Percentiles rank a stretch among this genome's conserved stretches.
phyloP scores from a whole-genome alignment of 1,140 invertebrate genomes.

The Protaetia brevitarsis region DNA sequence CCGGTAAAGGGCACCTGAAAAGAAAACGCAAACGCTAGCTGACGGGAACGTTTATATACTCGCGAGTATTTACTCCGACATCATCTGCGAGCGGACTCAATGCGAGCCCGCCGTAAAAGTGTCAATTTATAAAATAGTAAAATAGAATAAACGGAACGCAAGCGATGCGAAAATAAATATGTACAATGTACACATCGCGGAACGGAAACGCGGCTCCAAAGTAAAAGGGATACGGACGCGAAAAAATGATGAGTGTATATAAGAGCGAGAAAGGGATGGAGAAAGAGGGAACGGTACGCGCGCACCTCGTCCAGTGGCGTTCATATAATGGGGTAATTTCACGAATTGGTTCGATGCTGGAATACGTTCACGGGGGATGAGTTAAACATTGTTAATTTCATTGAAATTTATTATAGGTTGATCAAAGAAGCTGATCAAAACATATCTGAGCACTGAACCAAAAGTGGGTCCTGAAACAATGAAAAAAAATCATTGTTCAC shows the following conservation, averaged over 20 bases:
- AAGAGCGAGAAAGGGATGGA: neutral
- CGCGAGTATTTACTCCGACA: neutral
- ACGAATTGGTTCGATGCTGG: too few species aligned
- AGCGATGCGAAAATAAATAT: conserved; percentile 1
- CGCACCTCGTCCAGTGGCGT: neutral
- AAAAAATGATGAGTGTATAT: neutral
- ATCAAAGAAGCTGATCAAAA: too few species aligned
- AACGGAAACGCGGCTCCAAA: neutral
- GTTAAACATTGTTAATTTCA: too few species aligned
- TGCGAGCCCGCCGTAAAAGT: neutral
- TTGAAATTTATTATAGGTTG: too few species aligned
- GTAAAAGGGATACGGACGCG: neutral
- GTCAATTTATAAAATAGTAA: conserved; percentile 6
- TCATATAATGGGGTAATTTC: too few species aligned
- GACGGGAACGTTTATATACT: neutral
- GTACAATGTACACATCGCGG: neutral
- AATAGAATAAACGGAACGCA: conserved; percentile 3
- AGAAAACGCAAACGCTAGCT: neutral
- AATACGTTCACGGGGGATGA: too few species aligned
- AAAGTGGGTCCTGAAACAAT: too few species aligned
- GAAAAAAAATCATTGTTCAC: too few species aligned
- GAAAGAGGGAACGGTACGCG: neutral
- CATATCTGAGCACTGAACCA: too few species aligned
- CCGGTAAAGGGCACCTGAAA: neutral
- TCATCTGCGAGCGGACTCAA: neutral